Conservation (phyloP, 1,140 invertebrate genomes). For the Reticulitermes speratus region DNA sequence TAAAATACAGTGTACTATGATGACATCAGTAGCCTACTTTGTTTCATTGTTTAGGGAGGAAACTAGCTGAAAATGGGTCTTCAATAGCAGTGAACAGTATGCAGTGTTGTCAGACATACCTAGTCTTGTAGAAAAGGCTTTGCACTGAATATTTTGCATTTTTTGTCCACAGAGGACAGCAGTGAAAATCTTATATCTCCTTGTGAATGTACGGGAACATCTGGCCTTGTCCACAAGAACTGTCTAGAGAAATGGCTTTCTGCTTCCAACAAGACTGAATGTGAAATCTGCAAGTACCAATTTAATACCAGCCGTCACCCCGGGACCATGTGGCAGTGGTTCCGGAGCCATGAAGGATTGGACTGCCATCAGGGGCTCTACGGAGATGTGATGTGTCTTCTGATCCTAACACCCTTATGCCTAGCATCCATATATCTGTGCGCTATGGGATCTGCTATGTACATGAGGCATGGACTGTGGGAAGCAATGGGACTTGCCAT, state of each 20-base stretch:
- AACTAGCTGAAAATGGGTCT: too few relatives aligned
- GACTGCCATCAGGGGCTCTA: slow-evolving; percentile 46
- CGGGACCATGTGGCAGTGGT: slow-evolving; percentile 48
- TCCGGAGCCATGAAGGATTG: slow-evolving; percentile 37
- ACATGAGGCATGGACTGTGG: slow-evolving; percentile 48
- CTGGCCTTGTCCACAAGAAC: slow-evolving; percentile 54
- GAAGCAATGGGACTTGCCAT: slow-evolving; percentile 51
- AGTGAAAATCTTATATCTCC: slow-evolving; percentile 56
- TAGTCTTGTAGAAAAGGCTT: too few relatives aligned
- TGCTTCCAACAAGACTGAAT: slow-evolving; percentile 53
- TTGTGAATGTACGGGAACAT: slow-evolving; percentile 57
- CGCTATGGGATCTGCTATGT: slow-evolving; percentile 48
- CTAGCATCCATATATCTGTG: slow-evolving; percentile 54
- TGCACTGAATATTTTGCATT: background rate
- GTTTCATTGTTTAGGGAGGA: too few relatives aligned
- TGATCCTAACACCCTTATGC: slow-evolving; percentile 56
- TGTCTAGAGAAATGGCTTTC: slow-evolving; percentile 63
- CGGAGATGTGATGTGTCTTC: slow-evolving; percentile 53
- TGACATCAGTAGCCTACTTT: too few relatives aligned
- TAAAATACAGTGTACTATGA: too few relatives aligned
- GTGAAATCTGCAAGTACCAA: slow-evolving; percentile 59
- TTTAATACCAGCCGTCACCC: slow-evolving; percentile 47
- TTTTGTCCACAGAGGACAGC: slow-evolving; percentile 44
- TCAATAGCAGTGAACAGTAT: too few relatives aligned
- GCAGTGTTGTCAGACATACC: too few relatives aligned